These are phyloP conservation scores for Lagorchestes hirsutus DNA, from an alignment of 2,797 vertebrate species.

Conservation along the genomic window DNA sequence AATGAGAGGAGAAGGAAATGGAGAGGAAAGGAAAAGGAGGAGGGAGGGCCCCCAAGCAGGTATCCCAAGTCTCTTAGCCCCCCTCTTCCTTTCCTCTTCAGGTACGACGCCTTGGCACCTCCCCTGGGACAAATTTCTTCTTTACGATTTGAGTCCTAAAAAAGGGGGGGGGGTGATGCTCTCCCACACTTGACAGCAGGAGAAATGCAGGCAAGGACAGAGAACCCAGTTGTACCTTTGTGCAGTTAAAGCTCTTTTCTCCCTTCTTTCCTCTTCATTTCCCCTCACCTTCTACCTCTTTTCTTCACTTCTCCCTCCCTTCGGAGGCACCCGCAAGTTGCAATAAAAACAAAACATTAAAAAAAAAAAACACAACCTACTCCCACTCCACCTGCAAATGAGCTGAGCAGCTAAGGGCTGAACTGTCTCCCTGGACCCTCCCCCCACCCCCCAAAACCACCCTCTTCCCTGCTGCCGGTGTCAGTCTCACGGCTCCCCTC, in stretches of 20 bases:
- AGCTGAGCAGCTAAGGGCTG: constrained; percentile 9
- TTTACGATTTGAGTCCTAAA: constrained; percentile 39
- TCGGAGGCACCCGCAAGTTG: constrained; percentile 51
- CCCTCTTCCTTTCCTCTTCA: not conserved
- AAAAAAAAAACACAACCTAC: constrained; percentile 40
- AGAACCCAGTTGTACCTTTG: constrained; percentile 49
- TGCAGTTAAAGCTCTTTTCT: constrained; percentile 44
- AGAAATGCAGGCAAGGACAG: constrained; percentile 14
- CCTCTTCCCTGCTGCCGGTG: not conserved
- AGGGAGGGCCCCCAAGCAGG: constrained; percentile 57
- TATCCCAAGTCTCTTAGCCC: constrained; percentile 28
- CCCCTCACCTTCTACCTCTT: constrained; percentile 60
- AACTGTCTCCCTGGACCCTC: constrained; percentile 51
- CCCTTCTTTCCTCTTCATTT: constrained; percentile 16
- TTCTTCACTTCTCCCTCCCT: constrained; percentile 14
- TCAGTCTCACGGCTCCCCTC: constrained; percentile 69
- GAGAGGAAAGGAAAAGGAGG: constrained; percentile 10
- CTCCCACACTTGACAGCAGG: constrained; percentile 55
- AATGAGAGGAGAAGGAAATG: constrained; percentile 36
- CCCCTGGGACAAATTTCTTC: constrained; percentile 56
- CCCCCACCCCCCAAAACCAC: constrained; percentile 62
- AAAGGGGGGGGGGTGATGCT: not conserved
- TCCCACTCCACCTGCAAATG: constrained; percentile 68
- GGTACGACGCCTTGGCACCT: constrained; percentile 16
- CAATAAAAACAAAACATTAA: constrained; percentile 22